These are phyloP conservation scores for Dromaius novaehollandiae DNA, from an alignment of 2,113 vertebrate genomes.

Conservation along the genomic window DNA sequence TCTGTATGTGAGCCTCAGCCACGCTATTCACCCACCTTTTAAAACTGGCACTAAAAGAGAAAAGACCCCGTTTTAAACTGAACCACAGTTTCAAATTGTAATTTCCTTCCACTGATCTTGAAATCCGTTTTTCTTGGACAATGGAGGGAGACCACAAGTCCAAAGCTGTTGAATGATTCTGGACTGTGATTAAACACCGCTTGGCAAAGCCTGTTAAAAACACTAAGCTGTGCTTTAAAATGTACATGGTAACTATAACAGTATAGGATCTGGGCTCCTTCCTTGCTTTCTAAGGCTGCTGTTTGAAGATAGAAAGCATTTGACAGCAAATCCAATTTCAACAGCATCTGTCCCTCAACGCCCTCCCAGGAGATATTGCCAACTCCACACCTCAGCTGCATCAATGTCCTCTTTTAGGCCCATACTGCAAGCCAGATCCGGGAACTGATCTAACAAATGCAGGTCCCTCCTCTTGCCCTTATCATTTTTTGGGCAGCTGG, in stretches of 20 bases:
- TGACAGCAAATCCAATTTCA: conserved; percentile 18
- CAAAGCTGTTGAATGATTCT: neutral
- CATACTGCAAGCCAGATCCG: neutral
- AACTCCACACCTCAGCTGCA: conserved; percentile 33
- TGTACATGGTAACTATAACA: rapidly evolving
- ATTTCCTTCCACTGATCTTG: neutral
- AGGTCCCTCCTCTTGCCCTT: conserved; percentile 16
- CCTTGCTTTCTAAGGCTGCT: neutral
- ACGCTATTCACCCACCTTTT: neutral
- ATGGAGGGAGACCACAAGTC: neutral
- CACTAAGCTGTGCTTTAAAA: neutral
- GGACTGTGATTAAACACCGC: neutral
- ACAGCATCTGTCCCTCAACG: neutral
- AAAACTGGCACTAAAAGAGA: neutral
- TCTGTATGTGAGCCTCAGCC: neutral
- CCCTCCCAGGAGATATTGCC: conserved; percentile 19
- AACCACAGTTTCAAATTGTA: neutral
- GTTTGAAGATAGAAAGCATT: neutral
- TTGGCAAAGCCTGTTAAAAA: neutral
- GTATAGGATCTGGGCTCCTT: neutral
- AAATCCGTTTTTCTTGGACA: neutral
- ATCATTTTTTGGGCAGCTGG: conserved; percentile 18
- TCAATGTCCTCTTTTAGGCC: neutral
- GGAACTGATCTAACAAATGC: conserved; percentile 3
- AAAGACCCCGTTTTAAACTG: neutral